A percentile compares a stretch with the other conserved stretches of the same genome.
These are phyloP conservation scores for Hoplodrina blanda DNA, from an alignment of 2,888 invertebrate genomes.

Conservation along the genomic window DNA sequence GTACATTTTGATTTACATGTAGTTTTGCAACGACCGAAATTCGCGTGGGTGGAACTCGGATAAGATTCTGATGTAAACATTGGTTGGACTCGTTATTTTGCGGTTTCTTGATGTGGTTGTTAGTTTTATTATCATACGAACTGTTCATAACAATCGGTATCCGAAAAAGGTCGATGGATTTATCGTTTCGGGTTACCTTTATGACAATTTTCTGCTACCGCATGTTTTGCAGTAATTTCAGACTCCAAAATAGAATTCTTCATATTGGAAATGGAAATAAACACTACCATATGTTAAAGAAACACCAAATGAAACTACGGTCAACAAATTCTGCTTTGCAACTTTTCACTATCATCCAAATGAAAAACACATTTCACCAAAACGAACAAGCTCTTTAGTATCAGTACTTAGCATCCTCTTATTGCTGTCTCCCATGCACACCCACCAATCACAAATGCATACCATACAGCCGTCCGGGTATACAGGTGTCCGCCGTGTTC, in stretches of 20 bases:
- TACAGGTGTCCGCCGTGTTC: conserved; percentile 68
- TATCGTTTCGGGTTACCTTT: no score
- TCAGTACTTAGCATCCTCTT: not conserved
- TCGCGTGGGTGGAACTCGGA: conserved; percentile 35
- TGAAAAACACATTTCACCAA: conserved; percentile 5
- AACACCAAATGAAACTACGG: not conserved
- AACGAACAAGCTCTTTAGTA: not conserved
- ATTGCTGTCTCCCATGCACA: not conserved
- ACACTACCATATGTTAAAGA: not conserved
- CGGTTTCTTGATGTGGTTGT: conserved; percentile 7
- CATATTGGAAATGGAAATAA: not conserved
- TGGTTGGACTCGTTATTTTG: conserved; percentile 27
- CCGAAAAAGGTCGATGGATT: no score
- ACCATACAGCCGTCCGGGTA: conserved; percentile 32
- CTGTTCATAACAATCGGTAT: not conserved
- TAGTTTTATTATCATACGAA: conserved; percentile 2
- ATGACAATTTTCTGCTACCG: no score
- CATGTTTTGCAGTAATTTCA: no score
- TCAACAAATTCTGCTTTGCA: not conserved
- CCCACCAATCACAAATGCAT: conserved; percentile 29
- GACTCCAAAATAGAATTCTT: no score
- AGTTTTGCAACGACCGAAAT: conserved; percentile 57
- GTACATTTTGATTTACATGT: conserved; percentile 59
- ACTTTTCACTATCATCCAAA: not conserved
- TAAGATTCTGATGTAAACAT: conserved; percentile 56